Evolutionary conservation across 2,888 invertebrate species (phyloP), one percentile per base, ranked within the genome.

Genomic region (Cordilura impudica): DNA sequence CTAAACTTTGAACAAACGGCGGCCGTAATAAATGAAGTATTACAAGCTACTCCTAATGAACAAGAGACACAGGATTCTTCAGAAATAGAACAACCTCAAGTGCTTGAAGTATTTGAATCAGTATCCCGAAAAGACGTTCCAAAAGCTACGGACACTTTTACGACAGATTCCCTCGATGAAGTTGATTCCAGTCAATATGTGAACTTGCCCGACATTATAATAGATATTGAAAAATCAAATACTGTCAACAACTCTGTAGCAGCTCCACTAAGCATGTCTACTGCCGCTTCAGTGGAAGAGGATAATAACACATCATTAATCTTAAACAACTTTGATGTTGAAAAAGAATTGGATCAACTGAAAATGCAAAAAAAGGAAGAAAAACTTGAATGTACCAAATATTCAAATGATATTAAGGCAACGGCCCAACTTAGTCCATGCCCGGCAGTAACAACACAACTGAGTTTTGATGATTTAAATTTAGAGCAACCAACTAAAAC

Each of bases 171-270:
- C 31, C n/a, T 19, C 3, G n/a, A 16, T 7, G 45, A 53, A 2
- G 8, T 10, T 14, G 19, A 84, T n/a, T 75, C 84, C 16, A 85
- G 83, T 56, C 87, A 87, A 61, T 84, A 85, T 47, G 85, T 87
- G 10, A 90, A 90, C 78, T 80, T 90, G 73, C 89, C 90, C 0
- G 90, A 90, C 81, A 90, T 90, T 75, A 87, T 90, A 3, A 89
- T 90, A 58, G 90, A 90, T 81, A 89, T 89, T 80, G 89, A 89
- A 65, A 90, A 90, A 74, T 84, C 88, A 0, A 86, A 82, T 75
- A 85, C 78, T 61, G 82, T 80, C 10, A 31, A 73, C 23, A 66
- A 23, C 8, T 73, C 67, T 2, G 56, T 63, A 21, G 43, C 58
- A 26, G 53, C 70, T 10, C 69, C 69, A 7, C n/a, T 29, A 29